Evolutionary conservation across 2,113 vertebrate genomes (phyloP).

Genomic region (Prionailurus viverrinus): DNA sequence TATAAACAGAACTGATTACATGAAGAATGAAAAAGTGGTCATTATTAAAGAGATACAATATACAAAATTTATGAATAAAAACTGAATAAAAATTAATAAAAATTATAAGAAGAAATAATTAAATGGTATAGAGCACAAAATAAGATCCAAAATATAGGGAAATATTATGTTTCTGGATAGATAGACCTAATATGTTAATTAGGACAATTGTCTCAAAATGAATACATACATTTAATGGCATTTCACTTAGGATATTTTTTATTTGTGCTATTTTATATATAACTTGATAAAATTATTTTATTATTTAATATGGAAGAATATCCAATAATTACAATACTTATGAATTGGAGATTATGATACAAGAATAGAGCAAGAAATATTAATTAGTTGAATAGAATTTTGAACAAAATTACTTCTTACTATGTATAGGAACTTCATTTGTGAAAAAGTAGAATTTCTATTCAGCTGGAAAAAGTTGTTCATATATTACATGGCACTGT

Average conservation of each 20-base stretch:
- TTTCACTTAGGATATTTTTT: neutral
- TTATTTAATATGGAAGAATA: neutral
- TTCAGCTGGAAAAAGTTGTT: neutral
- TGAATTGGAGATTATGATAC: neutral
- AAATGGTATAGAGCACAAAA: neutral
- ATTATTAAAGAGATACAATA: neutral
- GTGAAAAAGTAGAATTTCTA: neutral
- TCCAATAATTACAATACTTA: neutral
- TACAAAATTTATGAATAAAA: neutral
- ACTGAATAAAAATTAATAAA: neutral
- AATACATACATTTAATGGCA: neutral
- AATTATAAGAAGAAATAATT: neutral
- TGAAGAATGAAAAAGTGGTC: neutral
- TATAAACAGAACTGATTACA: neutral
- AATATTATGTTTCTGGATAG: neutral
- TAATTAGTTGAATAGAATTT: neutral
- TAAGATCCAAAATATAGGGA: neutral
- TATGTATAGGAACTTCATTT: neutral
- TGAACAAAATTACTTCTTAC: neutral
- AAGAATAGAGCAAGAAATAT: neutral
- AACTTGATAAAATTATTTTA: neutral
- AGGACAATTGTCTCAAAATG: neutral
- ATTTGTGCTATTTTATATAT: neutral
- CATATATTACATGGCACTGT: neutral
- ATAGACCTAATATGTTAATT: neutral